Base-by-base conservation (phyloP, 2,888 invertebrate genomes). In the Thecophora atra region DNA sequence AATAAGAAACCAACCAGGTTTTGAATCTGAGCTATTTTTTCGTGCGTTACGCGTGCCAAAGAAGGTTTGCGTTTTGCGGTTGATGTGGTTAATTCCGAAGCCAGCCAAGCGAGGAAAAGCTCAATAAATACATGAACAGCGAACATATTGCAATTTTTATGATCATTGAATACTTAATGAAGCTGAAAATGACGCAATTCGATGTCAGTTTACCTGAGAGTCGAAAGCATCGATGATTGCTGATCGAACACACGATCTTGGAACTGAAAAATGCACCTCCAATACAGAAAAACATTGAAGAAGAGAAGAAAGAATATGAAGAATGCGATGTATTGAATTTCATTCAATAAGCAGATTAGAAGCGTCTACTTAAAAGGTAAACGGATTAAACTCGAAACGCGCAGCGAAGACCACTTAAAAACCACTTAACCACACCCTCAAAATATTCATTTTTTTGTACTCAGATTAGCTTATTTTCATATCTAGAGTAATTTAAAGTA, bases 161-260 rank as follows among this genome's bases (percentile, higher is more conserved):
- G 79, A 80, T 78, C 82, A 83, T 82, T 83, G 80, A 82, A 81
- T 78, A 79, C 78, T 77, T 79, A 83, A 83, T 83, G 83, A 82
- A 83, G 79, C 83, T 79, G 82, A 83, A 83, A 83, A 83, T 83
- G 80, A 80, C 81, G 79, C 80, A 82, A 82, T 82, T 80, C 79
- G n/a, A 17, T 24, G 37, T 24, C n/a, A 21, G 42, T 44, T 44
- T 60, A 26, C 58, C 60, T 52, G 56, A 44, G 1, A 15, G 62
- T 11, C n/a, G 62, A 3, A 30, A n/a, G n/a, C n/a, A n/a, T n/a
- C 30, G 62, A 37, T 30, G 11, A 37, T n/a, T n/a, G n/a, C n/a
- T n/a, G n/a, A n/a, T n/a, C n/a, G n/a, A n/a, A n/a, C n/a, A n/a
- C n/a, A n/a, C n/a, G n/a, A n/a, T n/a, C n/a, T n/a, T n/a, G n/a